Base-by-base conservation (phyloP, 2,113 vertebrate species). In the Archilochus colubris region DNA sequence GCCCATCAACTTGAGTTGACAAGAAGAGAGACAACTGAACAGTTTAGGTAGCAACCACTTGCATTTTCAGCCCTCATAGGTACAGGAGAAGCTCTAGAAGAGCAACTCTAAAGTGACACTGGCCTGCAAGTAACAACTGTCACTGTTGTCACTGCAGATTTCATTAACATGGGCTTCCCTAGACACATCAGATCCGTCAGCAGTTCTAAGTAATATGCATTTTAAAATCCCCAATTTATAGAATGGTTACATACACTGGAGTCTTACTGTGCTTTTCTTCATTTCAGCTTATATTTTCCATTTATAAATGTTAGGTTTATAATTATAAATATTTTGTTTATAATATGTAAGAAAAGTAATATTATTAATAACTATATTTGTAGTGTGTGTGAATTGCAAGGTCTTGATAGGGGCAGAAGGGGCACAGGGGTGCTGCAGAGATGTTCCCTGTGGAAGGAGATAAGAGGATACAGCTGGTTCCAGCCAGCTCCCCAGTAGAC, bases 401-500 rank as follows among this genome's bases (percentile, higher is more conserved):
- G 15, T 33, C 58, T 66, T 33, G 6, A 24, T 19, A 33, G 53
- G 6, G 33, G 12, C 3, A 3, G 66, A 15, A 3, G 11, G 61
- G 28, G 6, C 51, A 30, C 40, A 30, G 38, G 31, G 16, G 36
- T 21, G 63, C 63, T 48, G 53, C 53, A 81, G 43, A 8, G 16
- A 9, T 48, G 53, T 20, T 48, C n/a, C 48, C 63, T 28, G 17
- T 15, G 27, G 44, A 59, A 69, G n/a, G 27, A 48, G 46, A 48
- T 48, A 14, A n/a, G 44, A n/a, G 9, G 8, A 23, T 24, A 51
- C 36, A 43, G 14, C 4, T 64, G n/a, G 3, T 36, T 82, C 64
- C 38, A 36, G n/a, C 24, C 9, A 10, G 15, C 18, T 80, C 21
- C 53, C n/a, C 36, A 48, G 6, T 0, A 0, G 55, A 53, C 19